A percentile compares a stretch with the other conserved stretches of the same genome.
Evolutionary conservation across 2,113 vertebrate genomes (phyloP).

Genomic region (Grammomys dolichurus): DNA sequence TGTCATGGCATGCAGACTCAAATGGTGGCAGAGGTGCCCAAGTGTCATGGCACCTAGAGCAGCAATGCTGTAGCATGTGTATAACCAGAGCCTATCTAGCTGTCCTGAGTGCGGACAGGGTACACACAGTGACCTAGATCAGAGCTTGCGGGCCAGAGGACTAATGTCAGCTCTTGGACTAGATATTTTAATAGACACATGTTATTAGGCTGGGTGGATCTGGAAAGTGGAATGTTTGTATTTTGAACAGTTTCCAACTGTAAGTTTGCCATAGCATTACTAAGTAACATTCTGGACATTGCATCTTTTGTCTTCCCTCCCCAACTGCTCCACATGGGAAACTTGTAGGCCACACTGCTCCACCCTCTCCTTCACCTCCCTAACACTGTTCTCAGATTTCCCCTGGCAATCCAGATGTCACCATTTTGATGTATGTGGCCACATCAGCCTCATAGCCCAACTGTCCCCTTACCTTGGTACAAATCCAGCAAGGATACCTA

Average conservation of each 20-base stretch:
- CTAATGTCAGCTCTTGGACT: background rate
- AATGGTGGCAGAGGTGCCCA: background rate
- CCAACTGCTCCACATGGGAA: rapidly evolving
- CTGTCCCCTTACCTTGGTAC: background rate
- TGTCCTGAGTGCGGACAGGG: background rate
- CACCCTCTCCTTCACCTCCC: background rate
- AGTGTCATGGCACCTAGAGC: background rate
- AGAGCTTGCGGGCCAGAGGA: too few species aligned
- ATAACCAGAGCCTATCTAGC: rapidly evolving
- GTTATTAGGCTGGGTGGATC: background rate
- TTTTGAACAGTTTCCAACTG: background rate
- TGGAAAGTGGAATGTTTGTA: background rate
- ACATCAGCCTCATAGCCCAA: background rate
- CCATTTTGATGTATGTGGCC: background rate
- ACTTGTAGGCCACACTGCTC: background rate
- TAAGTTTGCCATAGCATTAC: background rate
- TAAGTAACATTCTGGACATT: background rate
- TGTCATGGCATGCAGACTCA: background rate
- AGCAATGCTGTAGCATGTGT: rapidly evolving
- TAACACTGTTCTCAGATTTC: background rate
- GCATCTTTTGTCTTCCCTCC: background rate
- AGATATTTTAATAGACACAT: background rate
- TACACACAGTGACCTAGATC: background rate
- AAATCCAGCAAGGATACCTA: background rate
- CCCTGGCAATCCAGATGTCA: background rate